A percentile compares a stretch with the other conserved stretches of the same genome.
phyloP scores from a whole-genome alignment of 2,888 invertebrate species.

The Plebejus argus region DNA sequence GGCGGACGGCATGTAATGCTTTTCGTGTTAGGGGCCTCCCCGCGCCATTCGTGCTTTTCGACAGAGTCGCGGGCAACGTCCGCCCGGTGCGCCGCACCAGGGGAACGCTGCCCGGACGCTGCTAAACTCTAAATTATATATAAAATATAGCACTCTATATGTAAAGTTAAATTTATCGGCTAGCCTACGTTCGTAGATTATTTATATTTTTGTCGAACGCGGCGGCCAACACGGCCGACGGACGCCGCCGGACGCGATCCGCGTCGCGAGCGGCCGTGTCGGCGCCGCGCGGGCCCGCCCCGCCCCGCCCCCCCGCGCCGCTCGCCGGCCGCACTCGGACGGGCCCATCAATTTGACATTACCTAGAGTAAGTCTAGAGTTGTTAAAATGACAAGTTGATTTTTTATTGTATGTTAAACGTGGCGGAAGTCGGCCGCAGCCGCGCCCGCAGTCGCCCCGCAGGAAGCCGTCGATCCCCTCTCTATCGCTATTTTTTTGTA shows the following conservation, averaged over 20 bases:
- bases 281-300: slow-evolving; percentile 20
- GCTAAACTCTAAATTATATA: slow-evolving; percentile 41
- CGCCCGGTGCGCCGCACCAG: background rate
- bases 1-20: slow-evolving; percentile 67
- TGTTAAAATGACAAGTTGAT: slow-evolving; percentile 76
- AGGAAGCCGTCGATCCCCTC: background rate
- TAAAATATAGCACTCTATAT: slow-evolving; percentile 55
- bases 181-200: slow-evolving; percentile 54
- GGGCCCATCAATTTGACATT: slow-evolving; percentile 73
- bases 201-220: slow-evolving; percentile 46
- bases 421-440: slow-evolving; percentile 21
- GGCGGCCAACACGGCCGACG: slow-evolving; percentile 37
- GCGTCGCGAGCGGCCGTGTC: slow-evolving; percentile 18
- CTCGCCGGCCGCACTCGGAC: slow-evolving; percentile 34
- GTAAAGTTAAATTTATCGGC: slow-evolving; percentile 53
- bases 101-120: background rate
- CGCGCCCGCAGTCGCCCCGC: background rate
- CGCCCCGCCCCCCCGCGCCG: background rate
- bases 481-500: slow-evolving; percentile 2
- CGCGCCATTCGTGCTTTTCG: slow-evolving; percentile 71
- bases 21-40: slow-evolving; percentile 54
- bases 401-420: slow-evolving; percentile 40
- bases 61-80: background rate
- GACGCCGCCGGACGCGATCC: slow-evolving; percentile 22
- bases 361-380: slow-evolving; percentile 75